Evolutionary conservation across 2,797 vertebrate genomes (phyloP), one percentile per base, ranked within the genome.

Genomic region (Ispidina lecontei): DNA sequence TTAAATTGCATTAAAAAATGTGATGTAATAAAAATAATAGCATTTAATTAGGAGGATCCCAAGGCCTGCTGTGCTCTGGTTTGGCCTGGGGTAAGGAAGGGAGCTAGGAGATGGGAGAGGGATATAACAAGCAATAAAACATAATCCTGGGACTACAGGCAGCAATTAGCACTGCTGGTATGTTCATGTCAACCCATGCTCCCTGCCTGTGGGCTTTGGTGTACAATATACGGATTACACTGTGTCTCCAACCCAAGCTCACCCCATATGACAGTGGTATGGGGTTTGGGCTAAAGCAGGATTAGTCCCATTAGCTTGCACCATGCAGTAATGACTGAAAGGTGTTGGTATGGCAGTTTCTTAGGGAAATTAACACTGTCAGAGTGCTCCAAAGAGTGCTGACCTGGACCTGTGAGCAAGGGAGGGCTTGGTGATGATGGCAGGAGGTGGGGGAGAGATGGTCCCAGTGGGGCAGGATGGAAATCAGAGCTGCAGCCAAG

Each of bases 301-400:
- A 28, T 92, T 12, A 49, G 16, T 65, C 26, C 49, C 6, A 10
- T 14, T 20, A 63, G 35, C 14, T 60, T 39, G 15, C 12, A 12
- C 17, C 6, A 0, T 4, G 1, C 55, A 55, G 63, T 0, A 3
- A 28, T 43, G 73, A 26, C 67, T 75, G 41, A 35, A 58, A 4
- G n/a, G 3, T 0, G 0, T 1, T 33, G 54, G 35, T 35, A 52
- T 68, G 12, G 4, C 9, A 2, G 7, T 7, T 77, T 72, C n/a
- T 72, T 26, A 23, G 39, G 63, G 28, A 65, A 91, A 69, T 68
- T 7, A 25, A 5, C 31, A 56, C 29, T 0, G 0, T 6, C 52
- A 60, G 35, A 71, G 37, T 44, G 55, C 25, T 69, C 54, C 28
- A 7, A 56, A 59, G 41, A 52, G 20, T 12, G 46, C 4, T 14